Conservation (phyloP, 1,140 invertebrate genomes). For the Mesaphorura yosii region DNA sequence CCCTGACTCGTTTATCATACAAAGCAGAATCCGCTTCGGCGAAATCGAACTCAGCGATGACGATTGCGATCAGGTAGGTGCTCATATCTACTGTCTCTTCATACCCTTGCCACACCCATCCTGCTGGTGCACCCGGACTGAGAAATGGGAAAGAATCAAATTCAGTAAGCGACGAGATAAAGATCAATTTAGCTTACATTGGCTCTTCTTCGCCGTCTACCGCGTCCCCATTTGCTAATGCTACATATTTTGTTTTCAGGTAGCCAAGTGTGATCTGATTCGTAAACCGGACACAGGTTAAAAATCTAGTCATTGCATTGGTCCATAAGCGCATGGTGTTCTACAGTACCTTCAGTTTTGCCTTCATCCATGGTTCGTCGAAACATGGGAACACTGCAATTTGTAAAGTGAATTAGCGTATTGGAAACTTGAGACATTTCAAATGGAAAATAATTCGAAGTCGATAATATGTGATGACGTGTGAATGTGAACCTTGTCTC, state of each 20-base stretch:
- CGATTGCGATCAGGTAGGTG: constrained; percentile 66
- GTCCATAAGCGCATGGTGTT: not conserved
- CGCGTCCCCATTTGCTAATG: not conserved
- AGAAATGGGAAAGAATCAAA: not conserved
- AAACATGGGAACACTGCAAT: constrained; percentile 52
- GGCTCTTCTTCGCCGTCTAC: not conserved
- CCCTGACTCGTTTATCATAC: constrained; percentile 4
- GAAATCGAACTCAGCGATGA: constrained; percentile 45
- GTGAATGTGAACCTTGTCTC: constrained; percentile 39
- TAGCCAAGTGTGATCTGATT: not conserved
- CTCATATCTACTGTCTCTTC: constrained; percentile 47
- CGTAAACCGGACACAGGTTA: not conserved
- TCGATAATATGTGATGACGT: too few relatives aligned
- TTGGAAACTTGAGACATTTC: too few relatives aligned
- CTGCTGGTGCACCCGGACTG: not conserved
- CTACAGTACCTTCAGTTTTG: not conserved
- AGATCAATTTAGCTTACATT: not conserved
- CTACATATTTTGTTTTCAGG: not conserved
- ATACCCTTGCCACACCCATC: constrained; percentile 10
- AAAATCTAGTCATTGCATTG: not conserved
- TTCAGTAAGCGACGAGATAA: not conserved
- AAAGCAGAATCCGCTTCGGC: not conserved
- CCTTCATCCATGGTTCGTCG: constrained; percentile 38
- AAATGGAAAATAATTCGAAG: too few relatives aligned
- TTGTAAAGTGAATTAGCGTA: too few relatives aligned